Base-by-base conservation (phyloP, 2,888 invertebrate genomes). In the Acronicta aceris region DNA sequence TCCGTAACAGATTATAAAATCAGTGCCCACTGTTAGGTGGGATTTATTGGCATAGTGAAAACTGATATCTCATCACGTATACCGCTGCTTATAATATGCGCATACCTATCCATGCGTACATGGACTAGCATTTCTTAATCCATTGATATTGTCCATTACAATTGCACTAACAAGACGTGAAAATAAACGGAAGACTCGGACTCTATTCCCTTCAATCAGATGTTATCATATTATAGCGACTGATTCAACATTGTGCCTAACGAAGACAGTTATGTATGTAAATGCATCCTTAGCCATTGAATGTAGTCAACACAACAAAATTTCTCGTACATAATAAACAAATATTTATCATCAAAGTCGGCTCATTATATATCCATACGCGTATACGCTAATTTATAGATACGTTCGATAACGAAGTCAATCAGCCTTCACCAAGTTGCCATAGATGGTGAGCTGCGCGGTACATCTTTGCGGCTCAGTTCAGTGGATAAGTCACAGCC, bases 401-500 rank as follows among this genome's bases (percentile, higher is more conserved):
- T 86, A 83, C 80, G 74, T 65, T 68, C 83, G 84, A 85, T 87
- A 89, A 87, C 85, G 83, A 88, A 89, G 88, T 89, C 89, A 86
- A 89, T 88, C 88, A 88, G 84, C 78, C 84, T 82, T 86, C 87
- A 85, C 80, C 81, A 74, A 81, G 82, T 85, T 82, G 72, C 90
- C 90, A 69, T 90, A 88, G 82, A 88, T 83, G 89, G 89, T 53
- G 57, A 59, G 59, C 61, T 65, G 67, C 75, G 80, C 76, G 80
- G 88, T 82, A 87, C 87, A 90, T 90, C 89, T 89, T 86, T 86
- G 85, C 82, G 73, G 84, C 81, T 82, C 80, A 82, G 81, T 81
- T 83, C 84, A 81, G 82, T 86, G 86, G 87, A 89, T 90, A 91
- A 90, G 89, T 90, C 90, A 91, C 88, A 82, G 86, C 70, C 76